phyloP scores from a whole-genome alignment of 2,797 vertebrate genomes.

The Coluber constrictor region DNA sequence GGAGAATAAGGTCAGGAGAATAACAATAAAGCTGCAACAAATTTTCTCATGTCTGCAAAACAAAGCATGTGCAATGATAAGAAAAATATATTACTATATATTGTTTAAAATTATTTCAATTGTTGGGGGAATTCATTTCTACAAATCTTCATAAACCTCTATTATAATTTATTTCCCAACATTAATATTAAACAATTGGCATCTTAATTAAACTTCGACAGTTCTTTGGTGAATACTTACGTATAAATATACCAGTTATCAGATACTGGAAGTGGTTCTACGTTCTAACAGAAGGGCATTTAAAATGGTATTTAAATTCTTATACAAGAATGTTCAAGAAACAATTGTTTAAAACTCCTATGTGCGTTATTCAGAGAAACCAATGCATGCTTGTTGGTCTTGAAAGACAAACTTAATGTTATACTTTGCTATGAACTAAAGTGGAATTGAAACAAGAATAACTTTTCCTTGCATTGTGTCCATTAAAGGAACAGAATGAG shows the following conservation, averaged over 20 bases:
- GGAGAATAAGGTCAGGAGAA: slow-evolving; percentile 7
- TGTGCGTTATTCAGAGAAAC: slow-evolving; percentile 10
- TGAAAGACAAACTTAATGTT: background rate
- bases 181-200: slow-evolving; percentile 58
- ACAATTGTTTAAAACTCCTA: slow-evolving; percentile 32
- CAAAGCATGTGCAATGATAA: slow-evolving; percentile 2
- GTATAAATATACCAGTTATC: slow-evolving; percentile 52
- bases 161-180: slow-evolving; percentile 53
- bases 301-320: slow-evolving; percentile 41
- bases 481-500: slow-evolving; percentile 24
- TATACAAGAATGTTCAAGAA: slow-evolving; percentile 31
- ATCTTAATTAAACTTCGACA: slow-evolving; percentile 59
- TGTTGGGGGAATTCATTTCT: slow-evolving; percentile 54
- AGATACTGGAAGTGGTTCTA: slow-evolving; percentile 45
- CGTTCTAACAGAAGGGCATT: slow-evolving; percentile 33
- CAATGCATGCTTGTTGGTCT: background rate
- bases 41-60: slow-evolving; percentile 9
- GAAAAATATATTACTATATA: slow-evolving; percentile 55
- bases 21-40: slow-evolving; percentile 12
- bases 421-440: background rate
- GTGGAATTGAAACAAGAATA: background rate
- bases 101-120: slow-evolving; percentile 45
- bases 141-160: slow-evolving; percentile 56
- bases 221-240: slow-evolving; percentile 70
- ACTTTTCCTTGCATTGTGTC: slow-evolving; percentile 3